Evolutionary conservation across 2,888 invertebrate species (phyloP).

Genomic region (Platycnemis pennipes): DNA sequence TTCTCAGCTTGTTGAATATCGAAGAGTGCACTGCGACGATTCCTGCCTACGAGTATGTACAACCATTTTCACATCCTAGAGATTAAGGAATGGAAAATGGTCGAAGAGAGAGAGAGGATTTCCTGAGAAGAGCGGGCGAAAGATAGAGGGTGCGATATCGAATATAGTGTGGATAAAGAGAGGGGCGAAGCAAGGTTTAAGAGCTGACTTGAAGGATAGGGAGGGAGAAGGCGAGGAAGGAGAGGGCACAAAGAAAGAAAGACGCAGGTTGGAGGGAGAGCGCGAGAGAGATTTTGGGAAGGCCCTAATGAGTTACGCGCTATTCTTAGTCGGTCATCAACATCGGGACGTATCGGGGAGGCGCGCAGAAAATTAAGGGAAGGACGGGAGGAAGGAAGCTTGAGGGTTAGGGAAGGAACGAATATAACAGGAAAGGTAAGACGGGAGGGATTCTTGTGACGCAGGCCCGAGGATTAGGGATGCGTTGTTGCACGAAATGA

Average conservation of each 20-base stretch:
- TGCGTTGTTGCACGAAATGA: conserved; percentile 19
- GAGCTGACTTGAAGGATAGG: background rate
- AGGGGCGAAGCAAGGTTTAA: background rate
- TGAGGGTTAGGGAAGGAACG: background rate
- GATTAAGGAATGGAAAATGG: too few relatives aligned
- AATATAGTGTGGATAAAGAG: background rate
- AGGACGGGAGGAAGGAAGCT: background rate
- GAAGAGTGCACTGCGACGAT: too few relatives aligned
- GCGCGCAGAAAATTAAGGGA: conserved; percentile 31
- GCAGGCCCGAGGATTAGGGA: background rate
- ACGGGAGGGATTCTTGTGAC: background rate
- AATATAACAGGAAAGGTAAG: background rate
- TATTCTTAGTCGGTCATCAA: conserved; percentile 39
- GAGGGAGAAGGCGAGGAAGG: background rate
- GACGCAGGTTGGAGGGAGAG: background rate
- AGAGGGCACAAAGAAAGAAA: background rate
- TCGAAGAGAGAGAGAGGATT: too few relatives aligned
- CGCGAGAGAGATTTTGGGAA: conserved; percentile 11
- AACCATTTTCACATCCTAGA: too few relatives aligned
- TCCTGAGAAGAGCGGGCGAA: too few relatives aligned
- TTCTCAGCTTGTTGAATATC: too few relatives aligned
- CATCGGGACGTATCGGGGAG: conserved; percentile 36
- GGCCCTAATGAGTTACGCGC: conserved; percentile 31
- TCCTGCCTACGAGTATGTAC: too few relatives aligned
- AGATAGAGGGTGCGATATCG: background rate